A percentile compares a stretch with the other conserved stretches of the same genome.
Evolutionary conservation across 2,888 invertebrate species (phyloP).

Genomic region (Stenoptilia bipunctidactyla): DNA sequence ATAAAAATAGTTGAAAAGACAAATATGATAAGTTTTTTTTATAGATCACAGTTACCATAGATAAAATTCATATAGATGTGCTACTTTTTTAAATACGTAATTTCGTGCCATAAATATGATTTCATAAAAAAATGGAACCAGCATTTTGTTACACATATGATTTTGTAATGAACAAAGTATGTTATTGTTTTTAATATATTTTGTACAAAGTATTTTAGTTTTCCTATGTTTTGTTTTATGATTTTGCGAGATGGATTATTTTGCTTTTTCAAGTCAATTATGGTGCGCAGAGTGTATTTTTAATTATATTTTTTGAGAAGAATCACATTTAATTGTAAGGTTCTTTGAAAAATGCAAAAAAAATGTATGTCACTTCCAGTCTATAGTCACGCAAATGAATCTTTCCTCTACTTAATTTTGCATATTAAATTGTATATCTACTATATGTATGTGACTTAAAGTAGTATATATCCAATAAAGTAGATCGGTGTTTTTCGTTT

Average conservation of each 20-base stretch:
- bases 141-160: conserved; percentile 12
- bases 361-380: too few relatives aligned
- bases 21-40: too few relatives aligned
- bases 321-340: too few relatives aligned
- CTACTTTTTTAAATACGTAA: conserved; percentile 9
- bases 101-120: conserved; percentile 26
- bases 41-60: conserved; percentile 23
- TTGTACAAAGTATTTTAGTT: conserved; percentile 19
- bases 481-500: too few relatives aligned
- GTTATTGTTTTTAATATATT: conserved; percentile 23
- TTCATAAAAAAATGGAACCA: conserved; percentile 9
- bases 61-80: conserved; percentile 11
- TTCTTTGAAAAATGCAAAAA: too few relatives aligned
- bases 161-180: conserved; percentile 23
- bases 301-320: neutral
- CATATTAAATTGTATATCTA: too few relatives aligned
- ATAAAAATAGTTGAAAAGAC: too few relatives aligned
- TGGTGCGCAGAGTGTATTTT: conserved; percentile 34
- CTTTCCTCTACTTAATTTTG: too few relatives aligned
- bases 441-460: too few relatives aligned
- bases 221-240: conserved; percentile 10
- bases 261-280: conserved; percentile 60
- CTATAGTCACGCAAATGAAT: too few relatives aligned
- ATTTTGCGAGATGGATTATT: conserved; percentile 18
- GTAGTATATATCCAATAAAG: too few relatives aligned